These are phyloP conservation scores for Heterotis niloticus DNA, from an alignment of 2,113 vertebrate genomes.

Conservation along the genomic window DNA sequence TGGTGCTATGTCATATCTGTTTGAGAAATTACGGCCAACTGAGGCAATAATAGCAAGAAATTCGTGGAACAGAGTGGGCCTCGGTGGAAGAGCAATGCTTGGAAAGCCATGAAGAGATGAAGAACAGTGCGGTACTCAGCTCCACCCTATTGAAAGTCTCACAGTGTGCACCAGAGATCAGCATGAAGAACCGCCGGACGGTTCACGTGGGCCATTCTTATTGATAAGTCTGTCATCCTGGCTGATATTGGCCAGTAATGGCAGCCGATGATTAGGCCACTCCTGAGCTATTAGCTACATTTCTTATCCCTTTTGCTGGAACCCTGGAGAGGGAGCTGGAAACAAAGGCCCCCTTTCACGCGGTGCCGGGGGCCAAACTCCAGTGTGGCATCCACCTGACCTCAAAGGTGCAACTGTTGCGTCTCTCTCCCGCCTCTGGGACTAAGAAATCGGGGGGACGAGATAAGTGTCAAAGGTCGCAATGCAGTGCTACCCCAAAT, in stretches of 20 bases:
- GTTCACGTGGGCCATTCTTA: constrained; percentile 79
- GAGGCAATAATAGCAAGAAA: constrained; percentile 64
- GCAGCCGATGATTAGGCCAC: constrained; percentile 84
- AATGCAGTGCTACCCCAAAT: constrained; percentile 72
- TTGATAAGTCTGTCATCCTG: constrained; percentile 93
- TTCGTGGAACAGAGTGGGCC: constrained; percentile 59
- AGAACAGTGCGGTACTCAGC: constrained; percentile 57
- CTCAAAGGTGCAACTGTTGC: constrained; percentile 87
- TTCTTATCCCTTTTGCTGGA: constrained; percentile 79
- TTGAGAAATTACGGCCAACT: constrained; percentile 72
- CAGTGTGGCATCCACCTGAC: constrained; percentile 69
- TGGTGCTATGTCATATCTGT: constrained; percentile 64
- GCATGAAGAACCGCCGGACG: constrained; percentile 68
- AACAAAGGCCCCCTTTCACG: constrained; percentile 81
- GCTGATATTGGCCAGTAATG: constrained; percentile 87
- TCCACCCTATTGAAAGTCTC: constrained; percentile 74
- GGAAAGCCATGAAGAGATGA: constrained; percentile 69
- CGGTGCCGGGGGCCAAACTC: constrained; percentile 49
- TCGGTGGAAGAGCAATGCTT: constrained; percentile 72
- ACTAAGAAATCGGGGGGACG: constrained; percentile 53
- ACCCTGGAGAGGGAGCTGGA: constrained; percentile 65
- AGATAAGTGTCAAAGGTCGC: constrained; percentile 82
- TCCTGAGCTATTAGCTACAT: constrained; percentile 87
- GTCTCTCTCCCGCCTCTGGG: constrained; percentile 57
- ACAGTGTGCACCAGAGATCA: constrained; percentile 83